phyloP scores from a whole-genome alignment of 2,888 invertebrate genomes.

The Volucella zonaria region DNA sequence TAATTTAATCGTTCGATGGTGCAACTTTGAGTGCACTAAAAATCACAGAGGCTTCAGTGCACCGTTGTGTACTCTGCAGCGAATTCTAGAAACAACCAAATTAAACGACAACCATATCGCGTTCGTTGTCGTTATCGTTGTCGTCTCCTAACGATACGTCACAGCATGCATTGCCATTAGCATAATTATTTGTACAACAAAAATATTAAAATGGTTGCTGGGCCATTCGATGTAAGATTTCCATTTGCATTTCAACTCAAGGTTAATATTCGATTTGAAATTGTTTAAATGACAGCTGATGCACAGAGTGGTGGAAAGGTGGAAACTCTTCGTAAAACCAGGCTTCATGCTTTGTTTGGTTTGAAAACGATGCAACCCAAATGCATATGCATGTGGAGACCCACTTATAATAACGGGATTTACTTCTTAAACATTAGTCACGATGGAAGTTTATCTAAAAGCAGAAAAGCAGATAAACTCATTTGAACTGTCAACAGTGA shows the following conservation, averaged over 20 bases:
- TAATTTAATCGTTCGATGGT: conserved; percentile 42
- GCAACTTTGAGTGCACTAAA: conserved; percentile 43
- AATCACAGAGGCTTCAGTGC: conserved; percentile 25
- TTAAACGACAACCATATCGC: background rate
- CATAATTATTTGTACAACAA: conserved; percentile 43
- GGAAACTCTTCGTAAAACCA: too few species aligned
- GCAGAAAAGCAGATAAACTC: background rate
- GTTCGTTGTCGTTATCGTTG: background rate
- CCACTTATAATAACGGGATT: conserved; percentile 36
- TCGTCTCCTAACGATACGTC: conserved; percentile 13
- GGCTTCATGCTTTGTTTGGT: conserved; percentile 21
- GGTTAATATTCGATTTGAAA: conserved; percentile 54
- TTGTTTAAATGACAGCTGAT: conserved; percentile 22
- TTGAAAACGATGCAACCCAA: conserved; percentile 20
- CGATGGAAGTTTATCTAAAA: background rate
- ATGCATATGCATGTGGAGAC: conserved; percentile 39
- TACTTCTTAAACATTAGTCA: conserved; percentile 8
- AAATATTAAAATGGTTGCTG: background rate
- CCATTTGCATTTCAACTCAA: conserved; percentile 39
- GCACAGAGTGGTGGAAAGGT: background rate
- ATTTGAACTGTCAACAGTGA: conserved; percentile 16
- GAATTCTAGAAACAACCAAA: conserved; percentile 22
- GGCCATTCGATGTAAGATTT: conserved; percentile 26
- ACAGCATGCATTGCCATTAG: conserved; percentile 22
- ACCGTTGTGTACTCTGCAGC: background rate